Percentiles rank a stretch among this genome's conserved stretches.
phyloP scores from a whole-genome alignment of 35 echinoderm and acorn worm genomes.

The Lytechinus variegatus region DNA sequence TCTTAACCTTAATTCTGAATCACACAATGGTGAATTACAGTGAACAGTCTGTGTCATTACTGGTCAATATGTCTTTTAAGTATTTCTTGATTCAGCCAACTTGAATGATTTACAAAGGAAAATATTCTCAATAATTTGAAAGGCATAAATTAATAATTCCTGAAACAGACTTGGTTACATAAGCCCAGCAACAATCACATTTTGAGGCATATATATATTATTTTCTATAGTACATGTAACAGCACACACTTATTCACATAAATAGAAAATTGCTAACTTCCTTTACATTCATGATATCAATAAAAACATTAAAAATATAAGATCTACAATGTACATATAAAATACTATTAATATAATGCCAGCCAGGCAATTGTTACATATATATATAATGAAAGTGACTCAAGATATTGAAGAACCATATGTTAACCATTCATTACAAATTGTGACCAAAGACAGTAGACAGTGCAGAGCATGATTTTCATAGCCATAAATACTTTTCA shows the following conservation, averaged over 20 bases:
- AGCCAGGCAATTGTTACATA: background rate
- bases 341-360: background rate
- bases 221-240: background rate
- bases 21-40: too few species aligned
- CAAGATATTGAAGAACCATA: too few species aligned
- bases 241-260: background rate
- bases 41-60: too few species aligned
- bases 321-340: background rate
- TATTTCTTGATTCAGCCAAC: background rate
- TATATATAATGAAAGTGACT: background rate
- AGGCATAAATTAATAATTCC: background rate
- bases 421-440: too few species aligned
- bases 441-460: background rate
- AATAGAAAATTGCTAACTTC: background rate
- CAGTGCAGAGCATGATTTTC: background rate
- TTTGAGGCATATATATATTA: background rate
- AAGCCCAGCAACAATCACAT: background rate
- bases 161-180: background rate
- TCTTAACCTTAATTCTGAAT: too few species aligned
- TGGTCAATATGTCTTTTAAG: too few species aligned
- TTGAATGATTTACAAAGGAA: background rate
- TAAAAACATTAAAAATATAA: background rate
- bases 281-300: background rate
- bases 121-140: background rate
- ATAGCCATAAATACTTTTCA: background rate